Conservation (phyloP, 2,888 invertebrate genomes). For the Hyppa rectilinea region DNA sequence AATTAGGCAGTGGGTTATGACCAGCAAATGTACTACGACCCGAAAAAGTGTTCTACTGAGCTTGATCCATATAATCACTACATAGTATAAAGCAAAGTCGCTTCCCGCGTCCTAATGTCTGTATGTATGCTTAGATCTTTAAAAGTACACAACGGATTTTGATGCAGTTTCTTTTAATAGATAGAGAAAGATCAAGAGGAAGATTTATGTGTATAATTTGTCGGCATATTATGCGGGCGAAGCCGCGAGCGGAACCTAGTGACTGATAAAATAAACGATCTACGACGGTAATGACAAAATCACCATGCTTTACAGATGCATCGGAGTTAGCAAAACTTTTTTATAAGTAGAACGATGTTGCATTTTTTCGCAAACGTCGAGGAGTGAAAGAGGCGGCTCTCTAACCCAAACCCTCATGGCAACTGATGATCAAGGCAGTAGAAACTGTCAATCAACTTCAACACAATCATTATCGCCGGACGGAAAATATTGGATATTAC, state of each 20-base stretch:
- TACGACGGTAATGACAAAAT: neutral
- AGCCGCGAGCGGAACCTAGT: too few species aligned
- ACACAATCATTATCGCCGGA: conserved; percentile 8
- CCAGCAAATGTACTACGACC: neutral
- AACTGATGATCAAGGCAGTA: neutral
- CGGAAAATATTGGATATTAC: conserved; percentile 2
- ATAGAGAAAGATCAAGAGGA: too few species aligned
- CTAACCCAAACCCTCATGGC: neutral
- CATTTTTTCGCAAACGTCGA: neutral
- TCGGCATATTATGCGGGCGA: too few species aligned
- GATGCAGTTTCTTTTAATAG: too few species aligned
- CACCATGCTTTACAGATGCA: neutral
- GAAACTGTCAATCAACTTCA: conserved; percentile 5
- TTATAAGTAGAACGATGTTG: neutral
- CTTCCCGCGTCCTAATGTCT: too few species aligned
- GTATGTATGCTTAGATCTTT: too few species aligned
- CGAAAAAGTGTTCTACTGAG: neutral
- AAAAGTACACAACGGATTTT: too few species aligned
- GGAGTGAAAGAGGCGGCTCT: neutral
- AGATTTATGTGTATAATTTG: too few species aligned
- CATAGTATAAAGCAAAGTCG: too few species aligned
- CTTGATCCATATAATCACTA: too few species aligned
- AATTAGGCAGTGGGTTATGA: neutral
- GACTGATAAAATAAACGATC: neutral
- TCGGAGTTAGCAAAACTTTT: neutral